phyloP scores from a whole-genome alignment of 2,113 vertebrate species.

The Podarcis muralis region DNA sequence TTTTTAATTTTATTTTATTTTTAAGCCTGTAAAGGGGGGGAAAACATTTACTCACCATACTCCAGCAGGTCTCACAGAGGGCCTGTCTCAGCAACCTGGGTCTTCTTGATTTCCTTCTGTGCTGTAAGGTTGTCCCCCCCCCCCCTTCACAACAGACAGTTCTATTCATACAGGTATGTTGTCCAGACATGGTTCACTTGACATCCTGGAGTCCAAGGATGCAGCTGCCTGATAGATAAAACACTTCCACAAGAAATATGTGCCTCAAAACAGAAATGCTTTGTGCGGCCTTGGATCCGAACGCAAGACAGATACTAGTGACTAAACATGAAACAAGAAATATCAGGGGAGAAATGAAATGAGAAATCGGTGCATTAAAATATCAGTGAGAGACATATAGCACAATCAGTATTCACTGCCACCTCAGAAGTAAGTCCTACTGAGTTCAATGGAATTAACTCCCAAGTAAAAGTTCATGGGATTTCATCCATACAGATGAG shows the following conservation, averaged over 20 bases:
- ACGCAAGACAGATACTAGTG: background rate
- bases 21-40: background rate
- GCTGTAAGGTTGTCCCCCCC: background rate
- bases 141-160: conserved; percentile 7
- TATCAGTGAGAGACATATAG: background rate
- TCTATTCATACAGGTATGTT: background rate
- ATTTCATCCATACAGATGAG: background rate
- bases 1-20: conserved; percentile 6
- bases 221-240: background rate
- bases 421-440: background rate
- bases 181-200: background rate
- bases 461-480: background rate
- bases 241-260: conserved; percentile 31
- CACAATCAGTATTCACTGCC: background rate
- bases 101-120: background rate
- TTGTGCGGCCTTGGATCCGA: background rate
- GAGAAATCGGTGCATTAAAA: background rate
- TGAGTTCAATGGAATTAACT: background rate
- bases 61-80: conserved; percentile 6
- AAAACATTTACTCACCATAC: background rate
- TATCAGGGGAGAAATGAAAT: background rate
- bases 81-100: background rate
- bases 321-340: background rate
- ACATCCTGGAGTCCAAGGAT: background rate
- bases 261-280: background rate